Conservation (phyloP, 2,797 vertebrate genomes). For the Babyrousa celebensis region DNA sequence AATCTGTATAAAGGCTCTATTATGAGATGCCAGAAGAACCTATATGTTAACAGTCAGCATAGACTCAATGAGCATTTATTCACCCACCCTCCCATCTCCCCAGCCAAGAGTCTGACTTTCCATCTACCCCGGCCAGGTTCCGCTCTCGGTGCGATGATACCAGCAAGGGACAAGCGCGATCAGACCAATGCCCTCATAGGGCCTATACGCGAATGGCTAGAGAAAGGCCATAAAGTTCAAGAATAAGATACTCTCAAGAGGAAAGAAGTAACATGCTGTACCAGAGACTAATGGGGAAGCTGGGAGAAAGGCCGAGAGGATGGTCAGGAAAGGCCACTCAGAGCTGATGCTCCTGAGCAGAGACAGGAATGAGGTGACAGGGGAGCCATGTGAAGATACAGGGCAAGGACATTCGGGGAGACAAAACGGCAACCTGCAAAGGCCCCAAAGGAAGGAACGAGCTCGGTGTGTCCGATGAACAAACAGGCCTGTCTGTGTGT, state of each 20-base stretch:
- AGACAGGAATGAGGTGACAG: background rate
- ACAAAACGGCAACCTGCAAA: conserved; percentile 49
- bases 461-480: background rate
- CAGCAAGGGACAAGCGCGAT: conserved; percentile 55
- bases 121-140: background rate
- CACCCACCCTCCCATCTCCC: background rate
- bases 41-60: background rate
- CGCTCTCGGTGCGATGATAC: background rate
- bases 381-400: background rate
- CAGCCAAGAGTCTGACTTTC: background rate
- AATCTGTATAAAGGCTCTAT: conserved; percentile 41
- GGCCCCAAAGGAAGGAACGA: background rate
- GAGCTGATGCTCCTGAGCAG: conserved; percentile 32
- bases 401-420: background rate
- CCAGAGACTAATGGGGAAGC: background rate
- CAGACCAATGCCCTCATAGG: background rate
- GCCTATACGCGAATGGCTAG: conserved; percentile 17
- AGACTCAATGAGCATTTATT: conserved; percentile 23
- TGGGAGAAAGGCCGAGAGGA: background rate
- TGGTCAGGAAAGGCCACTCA: background rate
- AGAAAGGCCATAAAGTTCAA: background rate
- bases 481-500: background rate
- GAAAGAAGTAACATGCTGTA: conserved; percentile 26
- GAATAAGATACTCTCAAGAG: conserved; percentile 22
- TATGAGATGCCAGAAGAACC: conserved; percentile 52